These are phyloP conservation scores for Setipinna tenuifilis DNA, from an alignment of 2,797 vertebrate species.

Conservation along the genomic window DNA sequence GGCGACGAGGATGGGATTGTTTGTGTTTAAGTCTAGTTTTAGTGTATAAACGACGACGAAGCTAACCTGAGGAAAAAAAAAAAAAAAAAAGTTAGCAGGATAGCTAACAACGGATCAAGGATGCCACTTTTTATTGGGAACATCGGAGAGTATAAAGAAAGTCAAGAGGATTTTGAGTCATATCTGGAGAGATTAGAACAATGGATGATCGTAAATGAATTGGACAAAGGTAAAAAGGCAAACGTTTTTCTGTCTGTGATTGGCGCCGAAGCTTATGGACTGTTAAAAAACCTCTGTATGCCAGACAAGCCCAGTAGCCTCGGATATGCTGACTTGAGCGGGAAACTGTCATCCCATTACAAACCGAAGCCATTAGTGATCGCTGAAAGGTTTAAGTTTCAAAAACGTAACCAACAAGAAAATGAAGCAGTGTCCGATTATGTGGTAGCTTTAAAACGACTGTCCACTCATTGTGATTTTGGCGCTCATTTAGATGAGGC, in stretches of 20 bases:
- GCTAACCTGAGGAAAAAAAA: no score
- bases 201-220: constrained; percentile 32
- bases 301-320: constrained; percentile 19
- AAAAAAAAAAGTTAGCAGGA: not conserved
- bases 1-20: not conserved
- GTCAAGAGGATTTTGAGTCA: constrained; percentile 16
- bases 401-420: not conserved
- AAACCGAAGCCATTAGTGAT: not conserved
- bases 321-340: not conserved
- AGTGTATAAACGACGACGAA: not conserved
- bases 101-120: not conserved
- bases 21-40: not conserved
- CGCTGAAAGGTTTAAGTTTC: not conserved
- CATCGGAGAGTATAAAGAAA: constrained; percentile 22
- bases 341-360: not conserved
- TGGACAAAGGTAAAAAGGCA: not conserved
- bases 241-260: constrained; percentile 26
- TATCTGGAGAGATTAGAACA: constrained; percentile 29
- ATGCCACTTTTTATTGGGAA: not conserved
- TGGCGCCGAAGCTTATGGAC: constrained; percentile 22
- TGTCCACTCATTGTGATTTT: not conserved
- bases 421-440: not conserved
- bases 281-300: constrained; percentile 25
- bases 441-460: constrained; percentile 8
- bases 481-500: not conserved